Evolutionary conservation across 2,797 vertebrate genomes (phyloP).

Genomic region (Serranus cabrilla): DNA sequence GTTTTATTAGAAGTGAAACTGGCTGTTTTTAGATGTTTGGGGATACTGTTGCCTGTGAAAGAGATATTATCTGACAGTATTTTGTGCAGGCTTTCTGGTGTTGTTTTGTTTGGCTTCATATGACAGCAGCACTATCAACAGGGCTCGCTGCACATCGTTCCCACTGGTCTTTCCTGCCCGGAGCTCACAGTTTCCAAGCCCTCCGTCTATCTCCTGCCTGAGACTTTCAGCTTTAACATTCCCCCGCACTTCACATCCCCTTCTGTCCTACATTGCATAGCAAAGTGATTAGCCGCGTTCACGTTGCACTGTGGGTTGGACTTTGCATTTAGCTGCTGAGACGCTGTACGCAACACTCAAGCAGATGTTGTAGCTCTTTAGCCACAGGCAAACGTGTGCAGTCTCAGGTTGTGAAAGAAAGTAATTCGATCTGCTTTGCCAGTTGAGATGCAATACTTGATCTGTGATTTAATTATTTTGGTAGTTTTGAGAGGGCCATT

Average conservation of each 20-base stretch:
- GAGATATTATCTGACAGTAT: background rate
- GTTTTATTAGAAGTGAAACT: conserved; percentile 6
- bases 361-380: conserved; percentile 36
- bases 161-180: background rate
- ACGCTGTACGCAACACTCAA: conserved; percentile 25
- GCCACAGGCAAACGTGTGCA: conserved; percentile 15
- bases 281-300: conserved; percentile 57
- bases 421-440: background rate
- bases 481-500: conserved; percentile 10
- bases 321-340: conserved; percentile 35
- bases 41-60: background rate
- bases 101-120: conserved; percentile 28
- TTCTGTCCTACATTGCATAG: conserved; percentile 60
- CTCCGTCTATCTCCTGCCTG: conserved; percentile 27
- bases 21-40: conserved; percentile 6
- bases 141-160: background rate
- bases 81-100: conserved; percentile 11
- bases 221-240: conserved; percentile 53
- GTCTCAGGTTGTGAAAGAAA: conserved; percentile 30
- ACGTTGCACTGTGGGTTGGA: conserved; percentile 50
- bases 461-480: conserved; percentile 14
- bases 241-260: conserved; percentile 38
- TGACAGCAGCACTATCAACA: conserved; percentile 20
- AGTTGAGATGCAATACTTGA: conserved; percentile 3
- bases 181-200: conserved; percentile 17